Evolutionary conservation across 2,797 vertebrate species (phyloP), one percentile per base, ranked within the genome.

Genomic region (Malacoctenus gilli): DNA sequence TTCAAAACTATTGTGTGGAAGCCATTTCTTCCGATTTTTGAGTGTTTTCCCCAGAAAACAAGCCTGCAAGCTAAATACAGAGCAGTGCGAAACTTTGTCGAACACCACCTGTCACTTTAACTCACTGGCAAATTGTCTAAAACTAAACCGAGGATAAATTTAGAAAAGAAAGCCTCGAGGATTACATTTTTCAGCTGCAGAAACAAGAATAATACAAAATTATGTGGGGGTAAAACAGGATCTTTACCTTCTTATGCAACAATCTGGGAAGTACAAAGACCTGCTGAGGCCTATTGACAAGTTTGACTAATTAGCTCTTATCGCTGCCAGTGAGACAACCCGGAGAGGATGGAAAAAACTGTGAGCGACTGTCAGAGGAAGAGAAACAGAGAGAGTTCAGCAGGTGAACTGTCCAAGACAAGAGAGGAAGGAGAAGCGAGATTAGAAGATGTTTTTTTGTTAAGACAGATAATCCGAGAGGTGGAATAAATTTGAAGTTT

Each of bases 231-330:
- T 14, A 48, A 56, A 61, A 36, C 1, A 12, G 19, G 36, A 52
- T 20, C 39, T n/a, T 20, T 31, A 3, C 38, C 44, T 36, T 40
- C 51, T 60, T 53, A 61, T 52, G 36, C 22, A 67, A 62, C 40
- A 53, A 25, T 46, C 42, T 39, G 20, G 46, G 46, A 25, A 43
- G 44, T 55, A 44, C 7, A 70, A 52, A 56, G 23, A 73, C 52
- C 42, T 63, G 40, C 72, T 30, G 18, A 38, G 20, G 47, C 19
- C 5, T 65, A 73, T 47, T 54, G 58, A 77, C 50, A 32, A 69
- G 83, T 50, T 36, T 37, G 32, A 62, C 44, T 58, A 67, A 78
- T 70, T 40, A 81, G 52, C 14, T 59, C 34, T 77, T 56, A 72
- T 60, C 7, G 9, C 52, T 53, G 44, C 16, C 49, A 64, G 46